These are phyloP conservation scores for Odontomyia ornata DNA, from an alignment of 2,888 invertebrate species.

Conservation along the genomic window DNA sequence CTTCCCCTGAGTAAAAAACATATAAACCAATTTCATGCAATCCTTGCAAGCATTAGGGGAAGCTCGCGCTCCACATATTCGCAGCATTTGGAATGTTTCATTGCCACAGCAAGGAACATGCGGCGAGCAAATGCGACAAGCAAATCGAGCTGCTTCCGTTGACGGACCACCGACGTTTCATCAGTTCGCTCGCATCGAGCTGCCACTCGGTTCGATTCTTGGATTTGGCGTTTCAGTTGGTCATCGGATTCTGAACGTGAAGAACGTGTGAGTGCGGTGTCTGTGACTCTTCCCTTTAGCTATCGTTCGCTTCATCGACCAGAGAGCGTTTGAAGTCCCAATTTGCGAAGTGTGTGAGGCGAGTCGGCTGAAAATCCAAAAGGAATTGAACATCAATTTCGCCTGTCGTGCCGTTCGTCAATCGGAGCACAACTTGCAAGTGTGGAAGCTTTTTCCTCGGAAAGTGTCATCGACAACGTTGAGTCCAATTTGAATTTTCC, in stretches of 20 bases:
- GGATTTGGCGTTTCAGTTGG: constrained; percentile 20
- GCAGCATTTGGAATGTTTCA: too few species aligned
- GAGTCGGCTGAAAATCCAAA: neutral
- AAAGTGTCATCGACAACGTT: constrained; percentile 7
- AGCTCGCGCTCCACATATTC: too few species aligned
- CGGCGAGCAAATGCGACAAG: too few species aligned
- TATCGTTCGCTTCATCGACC: neutral
- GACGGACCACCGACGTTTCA: neutral
- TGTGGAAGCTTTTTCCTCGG: constrained; percentile 24
- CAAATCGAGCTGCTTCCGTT: too few species aligned
- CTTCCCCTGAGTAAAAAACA: too few species aligned
- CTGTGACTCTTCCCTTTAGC: neutral
- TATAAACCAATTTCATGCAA: too few species aligned
- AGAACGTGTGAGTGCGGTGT: constrained; percentile 29
- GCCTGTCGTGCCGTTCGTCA: neutral
- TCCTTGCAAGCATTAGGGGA: too few species aligned
- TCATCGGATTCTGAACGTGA: constrained; percentile 42
- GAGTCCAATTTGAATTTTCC: constrained; percentile 25
- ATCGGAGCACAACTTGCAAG: constrained; percentile 1
- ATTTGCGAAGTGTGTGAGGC: neutral
- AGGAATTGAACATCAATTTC: constrained; percentile 4
- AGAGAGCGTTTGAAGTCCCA: constrained; percentile 2
- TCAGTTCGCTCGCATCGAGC: neutral
- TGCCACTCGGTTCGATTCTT: constrained; percentile 14
- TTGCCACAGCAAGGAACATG: too few species aligned